Base-by-base conservation (phyloP, 2,888 invertebrate genomes). In the Agrotis exclamationis region DNA sequence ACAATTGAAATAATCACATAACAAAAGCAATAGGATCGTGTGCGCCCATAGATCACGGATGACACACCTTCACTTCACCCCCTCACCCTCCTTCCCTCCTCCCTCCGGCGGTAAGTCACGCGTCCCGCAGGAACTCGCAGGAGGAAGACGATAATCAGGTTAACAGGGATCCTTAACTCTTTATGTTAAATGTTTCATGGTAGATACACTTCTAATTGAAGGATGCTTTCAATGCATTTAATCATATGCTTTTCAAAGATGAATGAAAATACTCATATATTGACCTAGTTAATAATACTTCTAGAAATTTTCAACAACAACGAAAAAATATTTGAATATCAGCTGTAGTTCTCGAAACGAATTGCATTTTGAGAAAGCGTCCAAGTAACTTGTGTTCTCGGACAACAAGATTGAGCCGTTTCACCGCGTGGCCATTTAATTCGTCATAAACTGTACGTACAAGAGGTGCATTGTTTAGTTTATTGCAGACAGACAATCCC, bases 121-220 rank as follows among this genome's bases (percentile, higher is more conserved):
- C 24, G 39, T 45, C 79, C 50, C 68, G 18, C 68, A 39, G 60
- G 47, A 64, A 39, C 6, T 20, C 48, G 16, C 60, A 22, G 20
- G 53, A 47, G 74, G 63, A 70, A 63, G 18, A 65, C 44, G 18
- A 74, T 63, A 74, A 63, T 69, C 62, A 69, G 47, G 62, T 69
- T 80, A 59, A 63, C 28, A 68, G 64, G 54, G 50, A 79, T 56
- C 66, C 50, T 56, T 50, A 79, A 65, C 53, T 65, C 80, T 65
- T 62, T 60, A 51, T 57, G 28, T 53, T 53, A 53, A 47, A 39
- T 13, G 39, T 59, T 58, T 65, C n/a, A 58, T 39, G 20, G 44
- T 47, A n/a, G 5, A 47, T 53, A 22, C 18, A 28, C 22, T 47
- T 58, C 5, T 13, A 33, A n/a, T 24, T 57, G 14, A 63, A 45